These are phyloP conservation scores for Agonopterix heracliana DNA, from an alignment of 2,888 invertebrate genomes.

Conservation along the genomic window DNA sequence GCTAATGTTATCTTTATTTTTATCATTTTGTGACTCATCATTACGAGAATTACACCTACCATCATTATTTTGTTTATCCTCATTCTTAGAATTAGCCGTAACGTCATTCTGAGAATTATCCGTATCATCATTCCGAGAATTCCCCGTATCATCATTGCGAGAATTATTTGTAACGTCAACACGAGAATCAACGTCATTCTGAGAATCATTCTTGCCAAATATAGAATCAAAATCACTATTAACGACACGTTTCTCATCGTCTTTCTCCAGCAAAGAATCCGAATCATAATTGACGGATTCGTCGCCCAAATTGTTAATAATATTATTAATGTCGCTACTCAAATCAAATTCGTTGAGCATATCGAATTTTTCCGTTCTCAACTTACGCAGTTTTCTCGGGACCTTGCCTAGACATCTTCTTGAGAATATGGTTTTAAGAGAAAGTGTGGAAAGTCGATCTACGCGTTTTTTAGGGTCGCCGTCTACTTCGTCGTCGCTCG, in stretches of 20 bases:
- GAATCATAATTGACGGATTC: slow-evolving; percentile 12
- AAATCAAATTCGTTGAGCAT: slow-evolving; percentile 22
- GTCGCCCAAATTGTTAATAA: slow-evolving; percentile 34
- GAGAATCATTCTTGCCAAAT: background rate
- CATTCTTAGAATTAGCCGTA: background rate
- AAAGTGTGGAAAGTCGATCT: slow-evolving; percentile 29
- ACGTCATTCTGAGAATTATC: background rate
- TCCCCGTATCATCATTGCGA: background rate
- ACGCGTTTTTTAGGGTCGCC: slow-evolving; percentile 21
- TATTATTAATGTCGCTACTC: slow-evolving; percentile 26
- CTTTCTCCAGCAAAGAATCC: slow-evolving; percentile 7
- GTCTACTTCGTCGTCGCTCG: slow-evolving; percentile 14
- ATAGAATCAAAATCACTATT: slow-evolving; percentile 1
- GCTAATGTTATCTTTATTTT: slow-evolving; percentile 1
- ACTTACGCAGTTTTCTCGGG: slow-evolving; percentile 34
- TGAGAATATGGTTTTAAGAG: slow-evolving; percentile 50
- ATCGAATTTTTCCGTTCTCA: slow-evolving; percentile 26
- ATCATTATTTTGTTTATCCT: background rate
- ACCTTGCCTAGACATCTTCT: slow-evolving; percentile 40
- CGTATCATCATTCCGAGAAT: background rate
- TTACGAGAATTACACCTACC: background rate
- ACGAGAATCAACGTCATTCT: background rate
- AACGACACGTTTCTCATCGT: slow-evolving; percentile 6
- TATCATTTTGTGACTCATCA: background rate
- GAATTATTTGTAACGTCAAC: background rate